These are phyloP conservation scores for Dryobates pubescens DNA, from an alignment of 2,797 vertebrate species.

Conservation along the genomic window DNA sequence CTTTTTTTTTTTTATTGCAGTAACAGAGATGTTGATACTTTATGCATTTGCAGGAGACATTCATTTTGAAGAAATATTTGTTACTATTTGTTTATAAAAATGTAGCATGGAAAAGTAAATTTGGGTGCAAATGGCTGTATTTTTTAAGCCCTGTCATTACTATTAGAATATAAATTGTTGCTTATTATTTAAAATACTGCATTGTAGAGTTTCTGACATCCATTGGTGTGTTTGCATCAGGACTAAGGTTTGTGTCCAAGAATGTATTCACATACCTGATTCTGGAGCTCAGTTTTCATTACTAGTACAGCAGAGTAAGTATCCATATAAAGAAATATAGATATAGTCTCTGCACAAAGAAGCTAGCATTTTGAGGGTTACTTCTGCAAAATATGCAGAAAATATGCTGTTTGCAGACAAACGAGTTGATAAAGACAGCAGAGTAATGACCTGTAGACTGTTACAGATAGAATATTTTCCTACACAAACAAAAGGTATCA, in stretches of 20 bases:
- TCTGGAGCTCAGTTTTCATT: background rate
- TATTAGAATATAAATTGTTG: background rate
- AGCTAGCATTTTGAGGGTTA: background rate
- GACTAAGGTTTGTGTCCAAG: background rate
- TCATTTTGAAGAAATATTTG: background rate
- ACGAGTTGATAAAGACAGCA: background rate
- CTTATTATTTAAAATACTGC: background rate
- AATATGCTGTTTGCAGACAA: background rate
- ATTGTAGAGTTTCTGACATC: background rate
- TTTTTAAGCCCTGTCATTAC: background rate
- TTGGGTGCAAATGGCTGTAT: background rate
- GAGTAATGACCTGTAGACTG: background rate
- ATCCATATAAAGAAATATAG: background rate
- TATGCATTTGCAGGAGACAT: background rate
- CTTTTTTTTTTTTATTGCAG: background rate
- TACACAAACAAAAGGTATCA: background rate
- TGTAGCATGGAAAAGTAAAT: background rate
- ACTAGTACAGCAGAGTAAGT: background rate
- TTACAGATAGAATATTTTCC: background rate
- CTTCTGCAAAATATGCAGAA: background rate
- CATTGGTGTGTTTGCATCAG: background rate
- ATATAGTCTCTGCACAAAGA: background rate
- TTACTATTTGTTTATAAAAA: background rate
- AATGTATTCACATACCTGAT: background rate
- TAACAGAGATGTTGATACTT: background rate